phyloP scores from a whole-genome alignment of 2,888 invertebrate genomes.

The Drosophila maculinotata region DNA sequence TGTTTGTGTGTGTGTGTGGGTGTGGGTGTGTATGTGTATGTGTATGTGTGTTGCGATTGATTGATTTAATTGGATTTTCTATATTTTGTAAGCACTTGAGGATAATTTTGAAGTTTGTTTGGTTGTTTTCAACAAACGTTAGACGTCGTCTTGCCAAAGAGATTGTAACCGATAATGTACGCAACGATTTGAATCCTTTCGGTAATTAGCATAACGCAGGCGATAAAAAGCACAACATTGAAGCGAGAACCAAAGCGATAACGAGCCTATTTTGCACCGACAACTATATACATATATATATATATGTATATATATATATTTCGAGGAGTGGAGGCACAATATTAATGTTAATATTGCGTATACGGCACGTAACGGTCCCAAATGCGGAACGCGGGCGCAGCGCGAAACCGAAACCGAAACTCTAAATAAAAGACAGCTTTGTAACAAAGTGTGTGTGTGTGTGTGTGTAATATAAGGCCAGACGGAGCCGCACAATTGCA shows the following conservation, averaged over 20 bases:
- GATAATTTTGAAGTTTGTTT: constrained; percentile 33
- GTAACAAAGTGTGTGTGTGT: not conserved
- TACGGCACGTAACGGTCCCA: constrained; percentile 5
- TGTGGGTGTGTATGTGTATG: constrained; percentile 16
- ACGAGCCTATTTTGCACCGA: constrained; percentile 70
- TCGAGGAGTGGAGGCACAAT: not conserved
- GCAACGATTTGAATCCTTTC: constrained; percentile 83
- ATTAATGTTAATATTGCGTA: not conserved
- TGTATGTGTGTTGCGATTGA: constrained; percentile 7
- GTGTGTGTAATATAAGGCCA: constrained; percentile 7
- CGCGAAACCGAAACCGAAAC: constrained; percentile 38
- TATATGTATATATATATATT: not conserved
- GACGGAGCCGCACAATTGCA: constrained; percentile 62
- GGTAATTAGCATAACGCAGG: constrained; percentile 83
- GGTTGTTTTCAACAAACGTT: constrained; percentile 48
- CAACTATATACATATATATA: not conserved
- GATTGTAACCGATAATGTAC: constrained; percentile 84
- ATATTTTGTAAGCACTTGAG: constrained; percentile 48
- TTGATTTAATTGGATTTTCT: constrained; percentile 26
- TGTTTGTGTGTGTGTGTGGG: constrained; percentile 4
- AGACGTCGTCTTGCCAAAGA: constrained; percentile 81
- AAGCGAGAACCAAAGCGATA: constrained; percentile 60
- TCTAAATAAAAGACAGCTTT: not conserved
- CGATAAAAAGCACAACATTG: constrained; percentile 74
- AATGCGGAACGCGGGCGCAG: constrained; percentile 56